Evolutionary conservation across 1,140 invertebrate species (phyloP).

Genomic region (Bombus confusus): DNA sequence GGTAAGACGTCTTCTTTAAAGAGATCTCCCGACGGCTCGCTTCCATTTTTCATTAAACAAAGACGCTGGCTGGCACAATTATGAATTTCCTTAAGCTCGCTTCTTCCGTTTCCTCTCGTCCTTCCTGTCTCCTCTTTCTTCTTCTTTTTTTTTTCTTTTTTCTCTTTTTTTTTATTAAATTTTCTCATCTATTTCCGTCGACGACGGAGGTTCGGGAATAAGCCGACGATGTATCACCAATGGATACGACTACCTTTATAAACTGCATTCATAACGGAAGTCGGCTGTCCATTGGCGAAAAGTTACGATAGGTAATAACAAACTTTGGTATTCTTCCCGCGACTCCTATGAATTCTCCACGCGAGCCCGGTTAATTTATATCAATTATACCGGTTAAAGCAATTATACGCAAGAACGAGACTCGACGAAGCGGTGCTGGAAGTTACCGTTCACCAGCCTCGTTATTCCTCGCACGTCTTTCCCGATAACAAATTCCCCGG

Average conservation of each 20-base stretch:
- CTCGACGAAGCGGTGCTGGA: neutral
- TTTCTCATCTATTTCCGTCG: slow-evolving; percentile 15
- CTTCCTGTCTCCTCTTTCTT: neutral
- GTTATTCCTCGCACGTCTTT: neutral
- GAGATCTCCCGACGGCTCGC: neutral
- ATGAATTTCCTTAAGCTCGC: slow-evolving; percentile 26
- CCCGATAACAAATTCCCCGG: neutral
- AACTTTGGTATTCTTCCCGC: slow-evolving; percentile 63
- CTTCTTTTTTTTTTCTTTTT: neutral
- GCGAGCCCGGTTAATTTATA: slow-evolving; percentile 59
- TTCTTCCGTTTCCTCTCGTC: neutral
- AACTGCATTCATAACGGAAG: slow-evolving; percentile 30
- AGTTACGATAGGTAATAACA: slow-evolving; percentile 61
- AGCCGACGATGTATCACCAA: neutral
- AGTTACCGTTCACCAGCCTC: slow-evolving; percentile 18
- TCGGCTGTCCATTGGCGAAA: neutral
- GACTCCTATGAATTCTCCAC: slow-evolving; percentile 49
- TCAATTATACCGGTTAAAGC: slow-evolving; percentile 61
- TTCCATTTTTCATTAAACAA: slow-evolving; percentile 17
- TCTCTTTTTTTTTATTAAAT: slow-evolving; percentile 11
- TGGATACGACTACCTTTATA: neutral
- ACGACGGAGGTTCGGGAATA: neutral
- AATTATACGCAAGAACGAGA: slow-evolving; percentile 46
- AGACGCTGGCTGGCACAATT: slow-evolving; percentile 5
- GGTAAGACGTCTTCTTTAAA: slow-evolving; percentile 3